Conservation (phyloP, 2,113 vertebrate genomes). For the Cololabis saira region DNA sequence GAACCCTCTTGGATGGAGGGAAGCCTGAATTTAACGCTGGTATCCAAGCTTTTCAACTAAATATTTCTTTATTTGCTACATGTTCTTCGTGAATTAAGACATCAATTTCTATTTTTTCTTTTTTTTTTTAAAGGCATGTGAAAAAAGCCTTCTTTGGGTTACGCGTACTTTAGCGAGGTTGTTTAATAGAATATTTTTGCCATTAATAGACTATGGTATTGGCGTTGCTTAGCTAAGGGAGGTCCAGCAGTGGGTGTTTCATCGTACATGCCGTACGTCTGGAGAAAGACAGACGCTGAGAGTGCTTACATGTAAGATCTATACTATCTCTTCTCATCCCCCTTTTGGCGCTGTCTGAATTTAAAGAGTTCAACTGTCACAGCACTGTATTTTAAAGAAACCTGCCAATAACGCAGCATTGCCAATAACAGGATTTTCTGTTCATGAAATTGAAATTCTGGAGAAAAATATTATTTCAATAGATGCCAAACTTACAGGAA, state of each 20-base stretch:
- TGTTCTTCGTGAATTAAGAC: too few relatives aligned
- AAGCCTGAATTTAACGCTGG: slow-evolving; percentile 8
- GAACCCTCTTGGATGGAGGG: slow-evolving; percentile 14
- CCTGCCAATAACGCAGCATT: slow-evolving; percentile 7
- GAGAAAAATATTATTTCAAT: background rate
- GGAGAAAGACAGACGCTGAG: slow-evolving; percentile 20
- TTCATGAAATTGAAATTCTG: slow-evolving; percentile 21
- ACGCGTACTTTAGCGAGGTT: slow-evolving; percentile 5
- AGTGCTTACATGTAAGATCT: slow-evolving; percentile 12
- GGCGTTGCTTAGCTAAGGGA: slow-evolving; percentile 2
- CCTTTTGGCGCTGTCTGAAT: background rate
- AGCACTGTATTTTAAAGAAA: slow-evolving; percentile 10
- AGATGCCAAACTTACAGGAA: background rate
- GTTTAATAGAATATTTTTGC: slow-evolving; percentile 12
- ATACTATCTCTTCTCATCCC: background rate
- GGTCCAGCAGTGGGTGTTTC: slow-evolving; percentile 14
- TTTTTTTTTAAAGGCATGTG: too few relatives aligned
- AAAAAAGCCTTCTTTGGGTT: background rate
- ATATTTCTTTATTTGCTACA: background rate
- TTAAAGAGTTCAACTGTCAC: slow-evolving; percentile 1
- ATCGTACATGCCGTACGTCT: slow-evolving; percentile 8
- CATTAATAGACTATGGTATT: slow-evolving; percentile 46
- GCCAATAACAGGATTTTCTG: slow-evolving; percentile 10
- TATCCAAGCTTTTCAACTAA: background rate
- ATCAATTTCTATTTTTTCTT: too few relatives aligned